Evolutionary conservation across 2,797 vertebrate species (phyloP), one percentile per base, ranked within the genome.

Genomic region (Cephalopachus bancanus): DNA sequence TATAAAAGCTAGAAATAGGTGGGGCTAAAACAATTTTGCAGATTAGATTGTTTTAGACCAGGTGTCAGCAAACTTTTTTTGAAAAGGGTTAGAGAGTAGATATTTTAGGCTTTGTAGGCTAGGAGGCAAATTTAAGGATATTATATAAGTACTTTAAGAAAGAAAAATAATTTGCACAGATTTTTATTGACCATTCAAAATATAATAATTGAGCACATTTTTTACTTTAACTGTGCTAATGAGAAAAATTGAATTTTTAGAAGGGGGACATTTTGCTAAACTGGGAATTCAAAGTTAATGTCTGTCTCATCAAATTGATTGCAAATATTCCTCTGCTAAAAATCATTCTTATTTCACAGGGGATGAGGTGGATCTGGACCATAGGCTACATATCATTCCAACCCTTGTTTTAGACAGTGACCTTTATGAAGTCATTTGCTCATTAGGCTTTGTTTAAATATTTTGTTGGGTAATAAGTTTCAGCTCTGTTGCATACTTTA

Each of bases 161-260:
- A 71, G 12, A 49, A 76, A 92, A 90, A 62, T 22, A 24, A 20
- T 60, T 55, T 24, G 5, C 12, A 57, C 12, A 79, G 69, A 65
- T 65, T 72, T 62, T 92, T 75, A 87, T 59, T 88, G 87, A 65
- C n/a, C 24, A 62, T 79, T 93, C 7, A 93, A 95, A 89, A 83
- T 59, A 3, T 83, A n/a, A 62, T 75, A 91, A 86, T 79, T 67
- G n/a, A 93, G n/a, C 51, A 30, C 28, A 24, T 37, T 96, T 93
- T 90, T 92, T 20, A 49, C 72, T 44, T 44, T 44, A 44, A 44
- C 44, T 44, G 44, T 51, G 81, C 69, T 65, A 83, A 79, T 65
- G 37, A 89, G n/a, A 93, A 94, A 86, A 76, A 65, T 16, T 88
- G 22, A 89, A 19, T 51, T 79, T 67, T 26, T 0, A 22, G 9